A percentile compares a stretch with the other conserved stretches of the same genome.
Conservation (phyloP, 2,888 invertebrate species). For the Epistrophella euchroma region DNA sequence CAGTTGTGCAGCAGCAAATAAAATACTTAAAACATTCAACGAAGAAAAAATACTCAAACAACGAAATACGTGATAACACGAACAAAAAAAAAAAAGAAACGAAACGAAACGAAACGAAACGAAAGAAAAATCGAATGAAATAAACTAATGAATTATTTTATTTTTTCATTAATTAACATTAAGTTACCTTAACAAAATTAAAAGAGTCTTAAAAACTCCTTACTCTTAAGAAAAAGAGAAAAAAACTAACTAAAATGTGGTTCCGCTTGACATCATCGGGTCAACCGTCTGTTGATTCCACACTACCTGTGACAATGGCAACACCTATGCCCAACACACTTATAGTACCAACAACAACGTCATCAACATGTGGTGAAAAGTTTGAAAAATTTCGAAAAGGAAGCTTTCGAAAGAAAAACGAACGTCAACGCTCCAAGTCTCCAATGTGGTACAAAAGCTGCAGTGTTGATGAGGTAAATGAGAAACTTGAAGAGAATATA, state of each 20-base stretch:
- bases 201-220: background rate
- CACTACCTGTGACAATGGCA: slow-evolving; percentile 44
- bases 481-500: slow-evolving; percentile 25
- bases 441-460: slow-evolving; percentile 75
- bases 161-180: slow-evolving; percentile 4
- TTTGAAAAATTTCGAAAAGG: slow-evolving; percentile 76
- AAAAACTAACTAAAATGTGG: slow-evolving; percentile 67
- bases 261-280: slow-evolving; percentile 68
- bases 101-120: slow-evolving; percentile 5
- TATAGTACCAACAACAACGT: slow-evolving; percentile 27
- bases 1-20: slow-evolving; percentile 7
- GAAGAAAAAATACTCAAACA: slow-evolving; percentile 39
- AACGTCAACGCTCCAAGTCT: slow-evolving; percentile 78
- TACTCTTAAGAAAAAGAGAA: slow-evolving; percentile 11
- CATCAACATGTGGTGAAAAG: slow-evolving; percentile 55
- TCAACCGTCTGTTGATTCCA: slow-evolving; percentile 52
- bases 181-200: slow-evolving; percentile 13
- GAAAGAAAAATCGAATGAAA: background rate
- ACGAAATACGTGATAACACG: slow-evolving; percentile 49
- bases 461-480: slow-evolving; percentile 68
- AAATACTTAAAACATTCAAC: slow-evolving; percentile 53
- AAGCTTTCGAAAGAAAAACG: slow-evolving; percentile 74
- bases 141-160: slow-evolving; percentile 11
- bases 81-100: slow-evolving; percentile 25
- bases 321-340: slow-evolving; percentile 52